Evolutionary conservation across 2,888 invertebrate genomes (phyloP).

Genomic region (Mythimna vitellina): DNA sequence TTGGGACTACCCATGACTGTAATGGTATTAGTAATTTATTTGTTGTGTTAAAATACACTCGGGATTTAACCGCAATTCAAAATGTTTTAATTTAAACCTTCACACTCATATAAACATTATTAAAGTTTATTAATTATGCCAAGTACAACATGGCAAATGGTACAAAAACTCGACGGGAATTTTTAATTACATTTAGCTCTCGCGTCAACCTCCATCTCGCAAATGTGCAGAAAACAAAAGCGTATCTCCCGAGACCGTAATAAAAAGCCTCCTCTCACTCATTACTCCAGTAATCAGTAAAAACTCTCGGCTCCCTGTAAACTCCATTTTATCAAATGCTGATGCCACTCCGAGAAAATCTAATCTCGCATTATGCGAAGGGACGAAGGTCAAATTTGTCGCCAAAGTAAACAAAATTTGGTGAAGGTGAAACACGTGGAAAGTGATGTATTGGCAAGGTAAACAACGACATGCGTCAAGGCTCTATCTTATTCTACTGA

Average conservation of each 20-base stretch:
- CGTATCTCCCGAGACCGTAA: slow-evolving; percentile 77
- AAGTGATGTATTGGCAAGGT: slow-evolving; percentile 45
- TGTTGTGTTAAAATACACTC: slow-evolving; percentile 49
- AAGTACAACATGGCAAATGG: slow-evolving; percentile 55
- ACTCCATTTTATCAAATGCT: slow-evolving; percentile 66
- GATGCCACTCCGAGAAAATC: slow-evolving; percentile 60
- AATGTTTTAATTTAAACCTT: slow-evolving; percentile 48
- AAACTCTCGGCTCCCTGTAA: slow-evolving; percentile 66
- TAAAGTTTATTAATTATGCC: slow-evolving; percentile 69
- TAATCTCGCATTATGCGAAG: slow-evolving; percentile 53
- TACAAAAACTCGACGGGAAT: slow-evolving; percentile 70
- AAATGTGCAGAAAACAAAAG: slow-evolving; percentile 77
- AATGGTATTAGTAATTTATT: slow-evolving; percentile 56
- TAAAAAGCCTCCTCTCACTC: slow-evolving; percentile 74
- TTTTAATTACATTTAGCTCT: slow-evolving; percentile 76
- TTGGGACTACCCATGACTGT: slow-evolving; percentile 31
- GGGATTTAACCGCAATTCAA: slow-evolving; percentile 27
- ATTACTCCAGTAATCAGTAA: slow-evolving; percentile 79
- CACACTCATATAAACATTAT: slow-evolving; percentile 45
- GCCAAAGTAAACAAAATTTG: slow-evolving; percentile 44
- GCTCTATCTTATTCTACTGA: slow-evolving; percentile 39
- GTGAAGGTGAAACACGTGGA: slow-evolving; percentile 23
- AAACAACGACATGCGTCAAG: slow-evolving; percentile 46
- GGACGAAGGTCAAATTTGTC: slow-evolving; percentile 40
- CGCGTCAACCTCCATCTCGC: slow-evolving; percentile 74